Evolutionary conservation across 2,113 vertebrate species (phyloP).

Genomic region (Tonatia bakeri): DNA sequence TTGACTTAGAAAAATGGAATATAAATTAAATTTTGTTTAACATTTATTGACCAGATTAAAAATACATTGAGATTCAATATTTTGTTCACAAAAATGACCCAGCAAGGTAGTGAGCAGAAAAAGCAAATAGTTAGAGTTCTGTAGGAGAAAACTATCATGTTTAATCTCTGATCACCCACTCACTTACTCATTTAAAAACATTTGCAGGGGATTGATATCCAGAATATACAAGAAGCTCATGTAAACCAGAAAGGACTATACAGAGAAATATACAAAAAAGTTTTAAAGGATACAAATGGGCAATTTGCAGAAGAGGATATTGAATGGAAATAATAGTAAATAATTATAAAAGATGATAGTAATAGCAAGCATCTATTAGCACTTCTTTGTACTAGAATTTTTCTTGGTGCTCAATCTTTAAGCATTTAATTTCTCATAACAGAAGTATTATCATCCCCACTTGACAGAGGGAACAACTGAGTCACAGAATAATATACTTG

Average conservation of each 20-base stretch:
- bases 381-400: background rate
- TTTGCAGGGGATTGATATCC: background rate
- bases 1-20: slow-evolving; percentile 43
- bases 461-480: background rate
- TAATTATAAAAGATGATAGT: background rate
- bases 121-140: background rate
- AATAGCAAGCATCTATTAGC: background rate
- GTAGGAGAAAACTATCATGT: slow-evolving; percentile 7
- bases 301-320: background rate
- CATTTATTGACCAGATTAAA: slow-evolving; percentile 59
- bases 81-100: slow-evolving; percentile 55
- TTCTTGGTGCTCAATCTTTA: background rate
- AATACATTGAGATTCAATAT: slow-evolving; percentile 43
- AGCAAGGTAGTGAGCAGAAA: background rate
- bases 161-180: slow-evolving; percentile 7
- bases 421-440: background rate
- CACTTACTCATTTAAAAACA: slow-evolving; percentile 1
- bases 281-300: background rate
- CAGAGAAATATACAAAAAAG: background rate
- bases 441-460: background rate
- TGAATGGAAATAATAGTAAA: background rate
- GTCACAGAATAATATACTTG: background rate
- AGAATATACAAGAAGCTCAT: background rate
- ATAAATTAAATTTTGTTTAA: slow-evolving; percentile 60
- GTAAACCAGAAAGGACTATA: background rate